Percentiles rank a stretch among this genome's conserved stretches.
These are phyloP conservation scores for Drosophila prosaltans DNA, from an alignment of 1,140 invertebrate genomes.

Conservation along the genomic window DNA sequence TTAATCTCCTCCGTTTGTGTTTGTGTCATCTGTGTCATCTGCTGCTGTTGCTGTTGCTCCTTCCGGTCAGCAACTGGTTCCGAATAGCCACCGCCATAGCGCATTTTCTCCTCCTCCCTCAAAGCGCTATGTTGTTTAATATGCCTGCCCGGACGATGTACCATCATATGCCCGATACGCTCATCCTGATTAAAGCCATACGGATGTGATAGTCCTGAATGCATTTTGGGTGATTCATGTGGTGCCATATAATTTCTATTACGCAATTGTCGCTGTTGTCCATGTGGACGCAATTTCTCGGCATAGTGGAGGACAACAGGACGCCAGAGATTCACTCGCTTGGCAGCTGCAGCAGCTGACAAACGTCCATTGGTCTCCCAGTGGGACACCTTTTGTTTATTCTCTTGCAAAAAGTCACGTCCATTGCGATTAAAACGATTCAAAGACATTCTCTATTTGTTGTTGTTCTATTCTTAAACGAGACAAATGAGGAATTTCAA, in stretches of 20 bases:
- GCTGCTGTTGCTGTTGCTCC: background rate
- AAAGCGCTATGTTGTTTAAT: background rate
- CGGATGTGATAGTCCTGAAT: slow-evolving; percentile 32
- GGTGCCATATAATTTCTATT: background rate
- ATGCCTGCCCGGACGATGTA: background rate
- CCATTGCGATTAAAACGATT: slow-evolving; percentile 29
- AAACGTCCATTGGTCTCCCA: slow-evolving; percentile 29
- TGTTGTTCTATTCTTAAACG: no score
- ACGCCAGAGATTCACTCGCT: slow-evolving; percentile 36
- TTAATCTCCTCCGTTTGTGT: background rate
- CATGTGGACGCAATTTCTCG: slow-evolving; percentile 34
- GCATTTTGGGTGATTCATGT: background rate
- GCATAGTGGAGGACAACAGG: slow-evolving; percentile 35
- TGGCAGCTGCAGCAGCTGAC: slow-evolving; percentile 20
- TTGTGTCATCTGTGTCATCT: background rate
- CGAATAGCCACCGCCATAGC: slow-evolving; percentile 28
- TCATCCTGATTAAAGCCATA: background rate
- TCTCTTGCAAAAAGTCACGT: slow-evolving; percentile 44
- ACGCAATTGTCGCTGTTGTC: background rate
- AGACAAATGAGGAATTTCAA: no score
- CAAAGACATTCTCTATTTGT: background rate
- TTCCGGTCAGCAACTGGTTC: background rate
- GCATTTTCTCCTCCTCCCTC: slow-evolving; percentile 2
- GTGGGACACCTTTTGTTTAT: slow-evolving; percentile 26
- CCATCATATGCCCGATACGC: background rate